Percentiles rank a stretch among this genome's conserved stretches.
phyloP scores from a whole-genome alignment of 2,113 vertebrate species.

The Mormoops blainvillei region DNA sequence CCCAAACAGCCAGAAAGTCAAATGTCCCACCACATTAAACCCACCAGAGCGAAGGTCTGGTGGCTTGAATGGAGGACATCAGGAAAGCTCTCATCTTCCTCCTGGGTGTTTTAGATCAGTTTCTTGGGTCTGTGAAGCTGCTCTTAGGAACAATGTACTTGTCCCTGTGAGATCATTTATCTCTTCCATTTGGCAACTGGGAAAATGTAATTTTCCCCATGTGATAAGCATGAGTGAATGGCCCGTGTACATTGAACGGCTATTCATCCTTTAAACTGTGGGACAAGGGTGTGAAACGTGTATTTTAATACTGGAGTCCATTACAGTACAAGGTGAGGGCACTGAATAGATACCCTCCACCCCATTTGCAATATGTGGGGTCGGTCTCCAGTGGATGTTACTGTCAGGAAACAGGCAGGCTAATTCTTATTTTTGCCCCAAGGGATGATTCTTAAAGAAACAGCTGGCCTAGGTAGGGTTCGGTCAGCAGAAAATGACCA shows the following conservation, averaged over 20 bases:
- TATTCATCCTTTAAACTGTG: neutral
- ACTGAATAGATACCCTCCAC: neutral
- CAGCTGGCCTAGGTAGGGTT: neutral
- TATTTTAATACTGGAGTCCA: conserved; percentile 36
- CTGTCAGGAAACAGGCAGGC: neutral
- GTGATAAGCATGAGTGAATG: conserved; percentile 31
- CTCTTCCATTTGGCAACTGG: conserved; percentile 44
- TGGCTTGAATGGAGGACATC: too few species aligned
- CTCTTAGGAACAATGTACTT: conserved; percentile 2
- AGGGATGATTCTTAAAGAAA: conserved; percentile 8
- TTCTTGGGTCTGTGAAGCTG: conserved; percentile 1
- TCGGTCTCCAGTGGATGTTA: neutral
- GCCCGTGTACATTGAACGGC: conserved; percentile 43
- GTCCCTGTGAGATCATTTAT: conserved; percentile 36
- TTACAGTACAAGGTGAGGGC: neutral
- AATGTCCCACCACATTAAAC: neutral
- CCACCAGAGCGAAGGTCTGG: neutral
- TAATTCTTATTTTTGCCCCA: neutral
- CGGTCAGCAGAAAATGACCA: neutral
- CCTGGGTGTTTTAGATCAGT: neutral
- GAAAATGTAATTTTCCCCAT: conserved; percentile 55
- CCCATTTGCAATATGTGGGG: neutral
- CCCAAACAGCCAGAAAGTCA: neutral
- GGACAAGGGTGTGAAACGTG: conserved; percentile 26
- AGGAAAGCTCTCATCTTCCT: neutral